Conservation (phyloP, 2,113 vertebrate genomes). For the Pseudorasbora parva region DNA sequence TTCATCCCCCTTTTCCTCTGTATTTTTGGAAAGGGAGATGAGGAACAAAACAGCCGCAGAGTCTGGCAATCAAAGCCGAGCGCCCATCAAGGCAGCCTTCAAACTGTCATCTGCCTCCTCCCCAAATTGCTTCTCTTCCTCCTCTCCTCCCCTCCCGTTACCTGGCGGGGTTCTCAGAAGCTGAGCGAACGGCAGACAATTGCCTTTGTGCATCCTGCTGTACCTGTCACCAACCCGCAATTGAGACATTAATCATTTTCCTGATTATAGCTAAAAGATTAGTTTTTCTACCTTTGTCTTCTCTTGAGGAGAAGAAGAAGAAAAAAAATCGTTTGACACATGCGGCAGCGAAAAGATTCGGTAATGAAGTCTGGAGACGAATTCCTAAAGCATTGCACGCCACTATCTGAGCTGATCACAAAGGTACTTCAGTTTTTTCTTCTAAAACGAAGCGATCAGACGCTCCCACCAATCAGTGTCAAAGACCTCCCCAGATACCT, state of each 20-base stretch:
- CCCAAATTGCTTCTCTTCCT: slow-evolving; percentile 67
- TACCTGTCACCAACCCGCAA: slow-evolving; percentile 72
- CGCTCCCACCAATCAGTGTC: slow-evolving; percentile 51
- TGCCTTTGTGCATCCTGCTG: slow-evolving; percentile 74
- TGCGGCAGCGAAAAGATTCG: slow-evolving; percentile 26
- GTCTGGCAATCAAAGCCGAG: slow-evolving; percentile 68
- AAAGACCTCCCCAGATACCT: slow-evolving; percentile 29
- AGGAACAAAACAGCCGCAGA: slow-evolving; percentile 59
- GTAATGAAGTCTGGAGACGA: slow-evolving; percentile 43
- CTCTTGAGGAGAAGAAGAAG: not conserved
- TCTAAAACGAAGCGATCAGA: slow-evolving; percentile 59
- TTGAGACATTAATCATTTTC: slow-evolving; percentile 74
- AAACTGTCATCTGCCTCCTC: slow-evolving; percentile 76
- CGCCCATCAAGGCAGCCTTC: slow-evolving; percentile 71
- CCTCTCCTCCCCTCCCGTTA: slow-evolving; percentile 59
- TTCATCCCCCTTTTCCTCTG: slow-evolving; percentile 54
- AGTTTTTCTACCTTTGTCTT: slow-evolving; percentile 35
- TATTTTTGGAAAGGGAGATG: slow-evolving; percentile 55
- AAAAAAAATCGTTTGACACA: slow-evolving; percentile 7
- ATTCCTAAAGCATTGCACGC: slow-evolving; percentile 40
- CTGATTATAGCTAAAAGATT: slow-evolving; percentile 66
- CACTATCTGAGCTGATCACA: slow-evolving; percentile 60
- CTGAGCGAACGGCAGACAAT: slow-evolving; percentile 61
- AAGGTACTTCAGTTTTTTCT: slow-evolving; percentile 44
- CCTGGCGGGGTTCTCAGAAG: slow-evolving; percentile 66